phyloP scores from a whole-genome alignment of 2,797 vertebrate species.

The Eulemur mongoz region DNA sequence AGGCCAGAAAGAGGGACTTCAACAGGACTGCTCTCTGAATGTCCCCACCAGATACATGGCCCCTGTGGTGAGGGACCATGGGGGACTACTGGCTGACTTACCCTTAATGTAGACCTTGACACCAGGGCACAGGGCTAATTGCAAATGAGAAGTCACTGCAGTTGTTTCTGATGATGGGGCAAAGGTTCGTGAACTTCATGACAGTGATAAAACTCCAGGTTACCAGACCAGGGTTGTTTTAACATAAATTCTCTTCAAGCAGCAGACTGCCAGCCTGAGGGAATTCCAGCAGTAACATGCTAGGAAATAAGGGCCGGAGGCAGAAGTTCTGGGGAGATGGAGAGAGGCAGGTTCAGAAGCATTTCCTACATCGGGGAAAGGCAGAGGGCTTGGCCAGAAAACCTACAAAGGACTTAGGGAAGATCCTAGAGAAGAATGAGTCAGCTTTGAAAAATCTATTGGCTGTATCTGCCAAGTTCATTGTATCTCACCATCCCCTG shows the following conservation, averaged over 20 bases:
- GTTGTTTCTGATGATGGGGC: neutral
- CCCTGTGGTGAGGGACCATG: neutral
- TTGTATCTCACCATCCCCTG: too few relatives aligned
- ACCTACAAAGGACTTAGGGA: neutral
- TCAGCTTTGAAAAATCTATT: neutral
- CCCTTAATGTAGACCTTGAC: neutral
- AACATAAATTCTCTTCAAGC: neutral
- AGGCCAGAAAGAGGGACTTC: neutral
- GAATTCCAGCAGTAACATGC: neutral
- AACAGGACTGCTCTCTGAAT: neutral
- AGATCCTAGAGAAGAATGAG: neutral
- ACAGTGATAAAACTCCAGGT: neutral
- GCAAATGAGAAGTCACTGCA: neutral
- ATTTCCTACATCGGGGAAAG: neutral
- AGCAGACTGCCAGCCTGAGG: neutral
- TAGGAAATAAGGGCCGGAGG: neutral
- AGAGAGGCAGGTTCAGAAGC: neutral
- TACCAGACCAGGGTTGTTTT: neutral
- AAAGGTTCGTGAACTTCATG: neutral
- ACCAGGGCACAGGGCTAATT: neutral
- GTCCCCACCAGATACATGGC: neutral
- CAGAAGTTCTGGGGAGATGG: neutral
- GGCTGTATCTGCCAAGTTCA: neutral
- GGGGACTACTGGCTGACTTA: neutral
- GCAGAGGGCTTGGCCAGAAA: neutral